Conservation (phyloP, 1,140 invertebrate species). For the Mycetomoellerius zeteki region DNA sequence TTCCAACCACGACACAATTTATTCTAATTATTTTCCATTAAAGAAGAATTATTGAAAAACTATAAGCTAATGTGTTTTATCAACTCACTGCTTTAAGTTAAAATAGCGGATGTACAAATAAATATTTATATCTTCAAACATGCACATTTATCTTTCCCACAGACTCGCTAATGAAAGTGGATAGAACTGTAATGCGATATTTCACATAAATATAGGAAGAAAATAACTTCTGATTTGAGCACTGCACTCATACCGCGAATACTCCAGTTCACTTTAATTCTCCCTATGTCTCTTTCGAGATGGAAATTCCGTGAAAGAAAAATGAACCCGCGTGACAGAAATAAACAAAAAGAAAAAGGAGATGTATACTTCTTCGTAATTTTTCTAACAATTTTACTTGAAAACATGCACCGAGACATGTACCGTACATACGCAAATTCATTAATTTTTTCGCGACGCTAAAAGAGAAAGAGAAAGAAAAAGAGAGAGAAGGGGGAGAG, state of each 20-base stretch:
- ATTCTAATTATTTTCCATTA: conserved; percentile 24
- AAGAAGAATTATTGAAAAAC: neutral
- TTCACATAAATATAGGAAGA: conserved; percentile 24
- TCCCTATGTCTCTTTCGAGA: neutral
- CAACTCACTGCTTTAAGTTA: neutral
- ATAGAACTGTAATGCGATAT: conserved; percentile 27
- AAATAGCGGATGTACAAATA: neutral
- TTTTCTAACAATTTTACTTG: conserved; percentile 14
- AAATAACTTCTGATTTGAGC: conserved; percentile 47
- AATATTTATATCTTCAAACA: conserved; percentile 9
- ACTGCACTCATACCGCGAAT: neutral
- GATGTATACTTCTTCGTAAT: neutral
- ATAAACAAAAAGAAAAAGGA: neutral
- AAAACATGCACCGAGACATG: neutral
- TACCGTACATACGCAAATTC: conserved; percentile 17
- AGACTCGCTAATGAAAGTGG: neutral
- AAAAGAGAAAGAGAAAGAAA: neutral
- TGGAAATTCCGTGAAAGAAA: conserved; percentile 3
- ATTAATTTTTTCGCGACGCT: conserved; percentile 4
- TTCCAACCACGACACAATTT: neutral
- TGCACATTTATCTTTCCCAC: neutral
- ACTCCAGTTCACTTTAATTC: conserved; percentile 41
- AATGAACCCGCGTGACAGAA: neutral
- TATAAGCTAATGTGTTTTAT: neutral
- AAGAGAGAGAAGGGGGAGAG: neutral